Base-by-base conservation (phyloP, 2,888 invertebrate genomes). In the Agrotis exclamationis region DNA sequence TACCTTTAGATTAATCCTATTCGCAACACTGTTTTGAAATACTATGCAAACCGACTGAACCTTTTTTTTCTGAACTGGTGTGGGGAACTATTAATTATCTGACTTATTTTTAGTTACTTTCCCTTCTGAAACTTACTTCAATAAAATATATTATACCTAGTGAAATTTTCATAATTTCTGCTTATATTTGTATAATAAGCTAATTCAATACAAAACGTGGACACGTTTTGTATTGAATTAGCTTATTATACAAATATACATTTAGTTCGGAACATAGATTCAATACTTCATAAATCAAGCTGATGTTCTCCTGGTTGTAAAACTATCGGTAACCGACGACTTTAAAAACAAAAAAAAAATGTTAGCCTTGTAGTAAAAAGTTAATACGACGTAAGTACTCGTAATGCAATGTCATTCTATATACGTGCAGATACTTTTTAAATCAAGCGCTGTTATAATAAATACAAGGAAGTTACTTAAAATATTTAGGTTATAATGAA, bases 21-120 rank as follows among this genome's bases (percentile, higher is more conserved):
- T 33, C 45, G 56, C n/a, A 39, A 48, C n/a, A 28, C 58, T 56
- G 48, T 70, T n/a, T 57, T 72, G 64, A 33, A 20, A 20, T 20
- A 62, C 62, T 28, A 69, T 58, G 33, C 57, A 53, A 53, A 60
- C 18, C 44, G 22, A 65, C 47, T 53, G 24, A 24, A 63, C 58
- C 51, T 71, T 75, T 75, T 53, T 58, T 79, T 57, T 47, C 57
- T 50, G 54, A 13, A 51, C 24, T 7, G 50, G 11, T 24, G 39
- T 44, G 33, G 60, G 45, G 24, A 63, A 50, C n/a, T n/a, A n/a
- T n/a, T n/a, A n/a, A n/a, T n/a, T n/a, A n/a, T n/a, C n/a, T n/a
- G n/a, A n/a, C n/a, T n/a, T n/a, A n/a, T n/a, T n/a, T n/a, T n/a
- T n/a, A n/a, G n/a, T n/a, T n/a, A n/a, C n/a, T n/a, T n/a, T 45